These are phyloP conservation scores for Philotrypesis tridentata DNA, from an alignment of 1,140 invertebrate species.

Conservation along the genomic window DNA sequence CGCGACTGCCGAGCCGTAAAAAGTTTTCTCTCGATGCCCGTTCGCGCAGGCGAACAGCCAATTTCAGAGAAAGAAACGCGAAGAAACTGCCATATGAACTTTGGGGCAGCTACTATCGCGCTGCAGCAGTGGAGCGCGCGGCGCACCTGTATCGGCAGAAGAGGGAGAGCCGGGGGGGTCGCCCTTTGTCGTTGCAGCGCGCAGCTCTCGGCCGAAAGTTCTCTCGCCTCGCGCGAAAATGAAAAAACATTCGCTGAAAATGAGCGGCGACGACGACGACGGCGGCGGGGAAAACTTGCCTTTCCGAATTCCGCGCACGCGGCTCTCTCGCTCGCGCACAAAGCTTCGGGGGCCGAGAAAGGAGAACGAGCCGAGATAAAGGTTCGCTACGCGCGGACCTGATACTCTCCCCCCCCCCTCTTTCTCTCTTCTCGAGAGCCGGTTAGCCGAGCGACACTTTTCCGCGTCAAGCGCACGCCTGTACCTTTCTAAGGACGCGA, in stretches of 20 bases:
- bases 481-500: too few species aligned
- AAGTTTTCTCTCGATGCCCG: slow-evolving; percentile 42
- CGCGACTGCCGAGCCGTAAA: slow-evolving; percentile 19
- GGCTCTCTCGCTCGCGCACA: neutral
- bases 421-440: too few species aligned
- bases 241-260: slow-evolving; percentile 55
- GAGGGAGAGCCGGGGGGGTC: too few species aligned
- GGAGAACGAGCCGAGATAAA: neutral
- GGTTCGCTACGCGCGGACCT: neutral
- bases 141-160: slow-evolving; percentile 46
- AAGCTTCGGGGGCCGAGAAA: neutral
- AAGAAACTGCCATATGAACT: neutral
- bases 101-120: neutral
- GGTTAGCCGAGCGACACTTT: neutral
- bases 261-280: neutral
- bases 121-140: neutral
- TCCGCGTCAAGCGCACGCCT: neutral
- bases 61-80: slow-evolving; percentile 1
- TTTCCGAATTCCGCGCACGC: slow-evolving; percentile 20
- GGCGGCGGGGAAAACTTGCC: neutral
- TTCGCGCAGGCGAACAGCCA: neutral
- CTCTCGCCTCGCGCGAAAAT: slow-evolving; percentile 51
- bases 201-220: slow-evolving; percentile 51
- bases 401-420: too few species aligned
- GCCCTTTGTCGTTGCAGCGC: slow-evolving; percentile 49